These are phyloP conservation scores for Bungarus multicinctus DNA, from an alignment of 2,113 vertebrate species.

Conservation along the genomic window DNA sequence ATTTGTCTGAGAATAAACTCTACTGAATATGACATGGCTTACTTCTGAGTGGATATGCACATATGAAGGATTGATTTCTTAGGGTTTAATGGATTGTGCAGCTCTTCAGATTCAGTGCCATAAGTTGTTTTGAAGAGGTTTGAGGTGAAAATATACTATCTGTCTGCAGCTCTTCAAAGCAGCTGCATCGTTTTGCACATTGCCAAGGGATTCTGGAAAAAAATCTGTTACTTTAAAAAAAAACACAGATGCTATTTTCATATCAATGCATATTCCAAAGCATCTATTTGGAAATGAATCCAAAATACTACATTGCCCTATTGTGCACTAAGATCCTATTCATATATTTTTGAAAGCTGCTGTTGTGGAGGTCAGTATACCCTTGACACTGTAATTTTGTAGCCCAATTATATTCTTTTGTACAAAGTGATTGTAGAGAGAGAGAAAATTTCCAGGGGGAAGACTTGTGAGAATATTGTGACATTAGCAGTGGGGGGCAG, in stretches of 20 bases:
- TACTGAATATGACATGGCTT: neutral
- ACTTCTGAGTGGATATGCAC: neutral
- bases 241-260: neutral
- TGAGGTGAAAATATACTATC: neutral
- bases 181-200: neutral
- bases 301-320: neutral
- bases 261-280: neutral
- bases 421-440: neutral
- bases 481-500: neutral
- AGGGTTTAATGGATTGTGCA: neutral
- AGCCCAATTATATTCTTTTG: neutral
- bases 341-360: neutral
- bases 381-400: neutral
- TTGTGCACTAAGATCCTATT: neutral
- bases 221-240: neutral
- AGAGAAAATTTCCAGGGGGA: neutral
- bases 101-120: neutral
- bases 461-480: neutral
- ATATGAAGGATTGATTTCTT: neutral
- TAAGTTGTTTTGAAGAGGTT: neutral
- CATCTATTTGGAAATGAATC: neutral
- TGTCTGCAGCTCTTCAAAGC: neutral
- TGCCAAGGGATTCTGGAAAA: neutral
- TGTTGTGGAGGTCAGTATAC: neutral
- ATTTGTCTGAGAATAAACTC: neutral